Base-by-base conservation (phyloP, 1,140 invertebrate species). In the Euwallacea similis region DNA sequence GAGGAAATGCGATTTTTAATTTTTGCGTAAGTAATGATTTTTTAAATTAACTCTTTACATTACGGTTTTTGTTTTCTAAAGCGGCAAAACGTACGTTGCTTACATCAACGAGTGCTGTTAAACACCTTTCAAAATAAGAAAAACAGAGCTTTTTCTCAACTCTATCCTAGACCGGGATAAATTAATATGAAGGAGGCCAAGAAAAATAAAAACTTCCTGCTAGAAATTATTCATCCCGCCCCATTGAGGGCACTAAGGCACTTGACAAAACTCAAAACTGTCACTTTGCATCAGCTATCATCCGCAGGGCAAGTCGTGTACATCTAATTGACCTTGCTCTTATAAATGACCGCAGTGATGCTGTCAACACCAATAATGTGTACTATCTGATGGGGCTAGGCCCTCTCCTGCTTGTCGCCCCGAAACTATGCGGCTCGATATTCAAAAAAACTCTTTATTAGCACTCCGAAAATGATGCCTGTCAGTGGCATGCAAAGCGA, bases 361-460 rank as follows among this genome's bases (percentile, higher is more conserved):
- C 77, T 79, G 78, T 78, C 78, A 79, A 59, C 71, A 73, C 67
- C 78, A 79, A 77, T 77, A 76, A 77, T 76, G 75, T 77, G 75
- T 77, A 74, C 74, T 75, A 78, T 79, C 77, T 78, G 76, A 76
- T 73, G 66, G 75, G 73, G 67, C 67, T 64, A 73, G 73, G 55
- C 61, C 69, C 63, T 16, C 50, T 63, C 21, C 59, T 62, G 53
- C 63, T 70, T 67, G 72, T 71, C 75, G 72, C 71, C 73, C 70
- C 74, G 76, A 71, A 77, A 70, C 77, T 78, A 76, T 74, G 74
- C 69, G 69, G 72, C 67, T 72, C 74, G 74, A 74, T 72, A 78
- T 76, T 77, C 74, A 75, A 76, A 77, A 79, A 79, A 78, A 76
- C 72, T 73, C 77, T 78, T 79, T 77, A 79, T 79, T 79, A 79